phyloP scores from a whole-genome alignment of 2,113 vertebrate genomes.

The Cebus imitator region DNA sequence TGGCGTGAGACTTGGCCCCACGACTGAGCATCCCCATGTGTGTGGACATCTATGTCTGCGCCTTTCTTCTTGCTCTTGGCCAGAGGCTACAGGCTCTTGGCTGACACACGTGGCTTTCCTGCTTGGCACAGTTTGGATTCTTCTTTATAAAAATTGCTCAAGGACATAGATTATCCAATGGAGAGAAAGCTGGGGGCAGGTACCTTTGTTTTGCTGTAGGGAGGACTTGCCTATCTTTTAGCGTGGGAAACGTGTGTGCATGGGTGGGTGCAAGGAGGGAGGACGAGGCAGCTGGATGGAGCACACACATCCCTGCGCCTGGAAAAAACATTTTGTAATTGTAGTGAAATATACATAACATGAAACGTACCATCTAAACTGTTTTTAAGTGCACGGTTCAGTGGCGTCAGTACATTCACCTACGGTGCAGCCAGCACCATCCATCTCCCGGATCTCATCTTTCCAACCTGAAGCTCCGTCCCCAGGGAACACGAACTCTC shows the following conservation, averaged over 20 bases:
- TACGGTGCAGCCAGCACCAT: accelerated
- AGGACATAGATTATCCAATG: neutral
- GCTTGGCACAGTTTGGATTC: accelerated
- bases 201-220: neutral
- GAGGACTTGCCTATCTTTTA: neutral
- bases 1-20: neutral
- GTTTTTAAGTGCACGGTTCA: neutral
- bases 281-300: neutral
- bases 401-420: accelerated
- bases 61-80: neutral
- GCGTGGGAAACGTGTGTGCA: accelerated
- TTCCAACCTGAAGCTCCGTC: no score
- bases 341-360: neutral
- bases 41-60: accelerated
- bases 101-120: neutral
- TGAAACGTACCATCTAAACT: no score
- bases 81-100: neutral
- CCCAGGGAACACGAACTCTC: neutral
- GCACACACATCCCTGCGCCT: neutral
- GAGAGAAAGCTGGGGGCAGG: neutral
- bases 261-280: neutral
- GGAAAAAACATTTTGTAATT: neutral
- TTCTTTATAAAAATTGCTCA: neutral
- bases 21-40: accelerated
- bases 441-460: neutral